Evolutionary conservation across 2,113 vertebrate genomes (phyloP).

Genomic region (Gila orcuttii): DNA sequence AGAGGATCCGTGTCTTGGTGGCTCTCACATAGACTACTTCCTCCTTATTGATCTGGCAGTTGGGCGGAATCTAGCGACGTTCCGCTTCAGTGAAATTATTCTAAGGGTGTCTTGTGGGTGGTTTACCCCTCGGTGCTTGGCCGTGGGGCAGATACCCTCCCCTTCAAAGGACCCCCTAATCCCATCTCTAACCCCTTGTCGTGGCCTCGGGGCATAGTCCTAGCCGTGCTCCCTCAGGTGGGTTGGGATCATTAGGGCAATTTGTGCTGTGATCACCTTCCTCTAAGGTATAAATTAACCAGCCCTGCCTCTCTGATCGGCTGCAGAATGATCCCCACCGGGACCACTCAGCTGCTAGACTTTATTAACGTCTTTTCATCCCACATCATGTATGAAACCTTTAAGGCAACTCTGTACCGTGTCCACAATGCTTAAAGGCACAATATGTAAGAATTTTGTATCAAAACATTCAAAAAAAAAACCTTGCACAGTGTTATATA

Average conservation of each 20-base stretch:
- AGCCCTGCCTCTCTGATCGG: slow-evolving; percentile 64
- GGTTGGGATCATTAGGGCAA: slow-evolving; percentile 67
- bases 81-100: not conserved
- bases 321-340: slow-evolving; percentile 48
- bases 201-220: slow-evolving; percentile 23
- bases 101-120: slow-evolving; percentile 1
- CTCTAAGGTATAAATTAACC: slow-evolving; percentile 71
- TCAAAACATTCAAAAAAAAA: too few species aligned
- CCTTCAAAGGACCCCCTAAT: slow-evolving; percentile 15
- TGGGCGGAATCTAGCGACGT: not conserved
- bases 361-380: slow-evolving; percentile 40
- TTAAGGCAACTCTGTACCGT: slow-evolving; percentile 12
- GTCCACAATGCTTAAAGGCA: not conserved
- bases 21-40: not conserved
- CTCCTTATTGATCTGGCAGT: not conserved
- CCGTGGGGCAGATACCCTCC: slow-evolving; percentile 5
- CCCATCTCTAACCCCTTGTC: slow-evolving; percentile 20
- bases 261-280: slow-evolving; percentile 68
- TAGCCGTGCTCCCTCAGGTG: slow-evolving; percentile 20
- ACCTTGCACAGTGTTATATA: too few species aligned
- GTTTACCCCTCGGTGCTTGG: not conserved
- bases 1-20: not conserved
- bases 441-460: too few species aligned
- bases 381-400: not conserved
- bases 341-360: slow-evolving; percentile 40